Conservation (phyloP, 2,113 vertebrate species). For the Ivindomyrus marchei region DNA sequence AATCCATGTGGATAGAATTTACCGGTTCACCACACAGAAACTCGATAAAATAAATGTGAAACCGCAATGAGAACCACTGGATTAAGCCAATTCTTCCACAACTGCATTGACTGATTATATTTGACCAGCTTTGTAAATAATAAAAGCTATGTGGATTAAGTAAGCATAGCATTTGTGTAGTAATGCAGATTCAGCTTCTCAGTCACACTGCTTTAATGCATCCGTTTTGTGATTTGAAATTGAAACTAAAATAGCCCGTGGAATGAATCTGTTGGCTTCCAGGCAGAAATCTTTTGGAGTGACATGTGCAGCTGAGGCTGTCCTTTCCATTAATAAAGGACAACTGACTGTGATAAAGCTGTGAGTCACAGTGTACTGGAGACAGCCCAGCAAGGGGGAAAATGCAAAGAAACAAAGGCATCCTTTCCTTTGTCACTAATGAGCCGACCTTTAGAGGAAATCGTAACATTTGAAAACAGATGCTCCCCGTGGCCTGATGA, state of each 20-base stretch:
- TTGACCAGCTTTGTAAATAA: neutral
- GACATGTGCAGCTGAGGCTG: neutral
- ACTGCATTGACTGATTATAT: neutral
- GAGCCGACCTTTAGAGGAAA: constrained; percentile 26
- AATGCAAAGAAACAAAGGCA: constrained; percentile 16
- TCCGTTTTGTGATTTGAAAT: neutral
- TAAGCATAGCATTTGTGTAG: neutral
- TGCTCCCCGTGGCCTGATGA: constrained; percentile 19
- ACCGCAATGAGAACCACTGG: neutral
- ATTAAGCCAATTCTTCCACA: neutral
- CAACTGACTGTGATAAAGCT: constrained; percentile 2
- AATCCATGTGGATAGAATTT: neutral
- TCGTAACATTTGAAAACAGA: constrained; percentile 15
- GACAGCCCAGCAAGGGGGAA: constrained; percentile 17
- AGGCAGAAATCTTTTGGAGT: neutral
- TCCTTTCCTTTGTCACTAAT: constrained; percentile 26
- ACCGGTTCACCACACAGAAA: neutral
- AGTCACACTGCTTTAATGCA: neutral
- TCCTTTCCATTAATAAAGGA: constrained; percentile 26
- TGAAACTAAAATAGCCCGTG: neutral
- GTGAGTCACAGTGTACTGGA: neutral
- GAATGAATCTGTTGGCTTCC: neutral
- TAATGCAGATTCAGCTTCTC: neutral
- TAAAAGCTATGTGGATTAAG: neutral
- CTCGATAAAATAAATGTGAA: neutral